phyloP scores from a whole-genome alignment of 2,888 invertebrate genomes.

The Cheiracanthium punctorium region DNA sequence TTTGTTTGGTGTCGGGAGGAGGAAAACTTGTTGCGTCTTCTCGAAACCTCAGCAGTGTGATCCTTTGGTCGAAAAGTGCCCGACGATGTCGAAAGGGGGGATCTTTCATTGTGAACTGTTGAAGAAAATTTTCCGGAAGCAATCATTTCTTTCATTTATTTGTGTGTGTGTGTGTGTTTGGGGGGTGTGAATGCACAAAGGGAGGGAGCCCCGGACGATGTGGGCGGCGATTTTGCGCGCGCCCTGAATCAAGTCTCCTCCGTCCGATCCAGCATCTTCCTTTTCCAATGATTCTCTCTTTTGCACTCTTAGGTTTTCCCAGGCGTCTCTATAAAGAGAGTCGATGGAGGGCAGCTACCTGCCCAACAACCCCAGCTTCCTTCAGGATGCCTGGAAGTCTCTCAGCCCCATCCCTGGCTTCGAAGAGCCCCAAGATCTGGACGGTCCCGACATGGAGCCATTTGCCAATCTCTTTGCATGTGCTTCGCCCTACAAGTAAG shows the following conservation, averaged over 20 bases:
- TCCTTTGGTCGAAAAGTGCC: background rate
- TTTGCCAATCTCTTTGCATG: background rate
- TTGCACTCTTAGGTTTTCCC: constrained; percentile 67
- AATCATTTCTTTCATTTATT: background rate
- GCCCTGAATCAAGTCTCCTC: background rate
- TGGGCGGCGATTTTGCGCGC: constrained; percentile 2
- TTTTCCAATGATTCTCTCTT: constrained; percentile 20
- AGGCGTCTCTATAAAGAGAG: constrained; percentile 31
- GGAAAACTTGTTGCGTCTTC: background rate
- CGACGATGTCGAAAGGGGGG: background rate
- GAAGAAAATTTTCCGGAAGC: background rate
- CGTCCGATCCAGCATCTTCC: background rate
- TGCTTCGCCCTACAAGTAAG: constrained; percentile 20
- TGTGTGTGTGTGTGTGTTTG: background rate
- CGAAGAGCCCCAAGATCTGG: constrained; percentile 28
- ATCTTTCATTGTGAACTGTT: background rate
- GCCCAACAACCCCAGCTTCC: constrained; percentile 66
- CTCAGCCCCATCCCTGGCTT: constrained; percentile 45
- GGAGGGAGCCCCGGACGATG: background rate
- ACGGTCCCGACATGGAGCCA: constrained; percentile 6
- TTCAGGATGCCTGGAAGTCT: constrained; percentile 55
- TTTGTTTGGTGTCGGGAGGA: too few species aligned
- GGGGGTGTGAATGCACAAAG: background rate
- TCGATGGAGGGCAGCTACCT: constrained; percentile 48
- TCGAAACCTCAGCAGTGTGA: background rate